phyloP scores from a whole-genome alignment of 2,797 vertebrate genomes.

The Discoglossus pictus region DNA sequence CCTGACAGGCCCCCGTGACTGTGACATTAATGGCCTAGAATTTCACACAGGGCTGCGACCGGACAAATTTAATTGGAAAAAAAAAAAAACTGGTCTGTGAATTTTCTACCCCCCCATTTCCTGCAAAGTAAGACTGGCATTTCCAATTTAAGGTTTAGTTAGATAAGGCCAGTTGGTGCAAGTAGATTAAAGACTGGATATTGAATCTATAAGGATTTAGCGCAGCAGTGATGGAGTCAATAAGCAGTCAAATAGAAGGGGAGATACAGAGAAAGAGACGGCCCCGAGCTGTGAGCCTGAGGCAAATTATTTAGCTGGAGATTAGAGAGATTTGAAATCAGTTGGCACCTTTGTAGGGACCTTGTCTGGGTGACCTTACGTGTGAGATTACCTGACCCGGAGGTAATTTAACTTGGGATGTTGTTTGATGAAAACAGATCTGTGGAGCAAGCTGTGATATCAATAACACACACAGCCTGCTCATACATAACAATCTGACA shows the following conservation, averaged over 20 bases:
- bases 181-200: conserved; percentile 77
- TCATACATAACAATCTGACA: too few relatives aligned
- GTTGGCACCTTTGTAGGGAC: not conserved
- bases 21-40: conserved; percentile 15
- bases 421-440: too few relatives aligned
- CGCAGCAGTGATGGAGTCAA: conserved; percentile 57
- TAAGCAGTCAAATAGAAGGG: conserved; percentile 56
- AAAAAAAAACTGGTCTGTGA: conserved; percentile 55
- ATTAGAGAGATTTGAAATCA: not conserved
- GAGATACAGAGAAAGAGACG: conserved; percentile 3
- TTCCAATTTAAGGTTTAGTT: conserved; percentile 76
- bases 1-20: not conserved
- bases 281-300: not conserved
- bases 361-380: not conserved
- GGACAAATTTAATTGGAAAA: conserved; percentile 66
- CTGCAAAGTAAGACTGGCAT: conserved; percentile 62
- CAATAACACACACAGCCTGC: too few relatives aligned
- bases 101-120: conserved; percentile 24
- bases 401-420: too few relatives aligned
- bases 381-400: too few relatives aligned
- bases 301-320: not conserved
- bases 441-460: too few relatives aligned
- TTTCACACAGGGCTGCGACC: conserved; percentile 26
- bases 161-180: conserved; percentile 74
- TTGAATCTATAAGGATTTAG: conserved; percentile 74